Evolutionary conservation across 2,113 vertebrate genomes (phyloP), one percentile per base, ranked within the genome.

Genomic region (Procapra przewalskii): DNA sequence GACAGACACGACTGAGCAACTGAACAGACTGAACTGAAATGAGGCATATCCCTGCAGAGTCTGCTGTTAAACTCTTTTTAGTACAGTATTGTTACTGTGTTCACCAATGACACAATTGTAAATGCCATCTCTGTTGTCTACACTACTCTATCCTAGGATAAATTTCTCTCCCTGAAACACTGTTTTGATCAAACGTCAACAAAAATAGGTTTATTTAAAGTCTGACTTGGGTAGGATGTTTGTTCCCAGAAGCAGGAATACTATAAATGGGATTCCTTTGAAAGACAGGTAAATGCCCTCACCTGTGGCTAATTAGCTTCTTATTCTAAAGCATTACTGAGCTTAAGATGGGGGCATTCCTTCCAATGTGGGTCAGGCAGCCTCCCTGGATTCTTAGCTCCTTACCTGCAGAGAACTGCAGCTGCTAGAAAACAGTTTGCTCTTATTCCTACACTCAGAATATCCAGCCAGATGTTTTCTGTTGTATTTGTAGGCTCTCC

Each of bases 391-490:
- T 92, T 84, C 92, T 94, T 14, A 75, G 81, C 31, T 15, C 17
- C 54, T 96, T 98, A 94, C 96, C 97, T 98, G 91, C 96, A 88
- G 96, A 93, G 96, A 93, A 80, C 89, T 55, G 52, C 93, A 92
- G 97, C 98, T 98, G 96, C 95, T 89, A 27, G 71, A 55, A 95
- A 91, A 52, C 57, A 84, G 86, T 84, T 82, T 80, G 82, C 52
- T 95, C 87, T 94, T 64, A 52, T 59, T 96, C 93, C 87, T 75
- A 0, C 52, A 45, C 89, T 83, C 50, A 16, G 52, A 95, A 94
- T 95, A 96, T 90, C 87, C 79, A 89, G 96, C 95, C 97, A 97
- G 98, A 97, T 98, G 97, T 98, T 98, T 96, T 95, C 96, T 97
- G 89, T 93, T 98, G 97, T 96, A 84, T 97, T 88, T 91, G 95